These are phyloP conservation scores for Sepiola atlantica DNA, from an alignment of 2,888 invertebrate genomes.

Conservation along the genomic window DNA sequence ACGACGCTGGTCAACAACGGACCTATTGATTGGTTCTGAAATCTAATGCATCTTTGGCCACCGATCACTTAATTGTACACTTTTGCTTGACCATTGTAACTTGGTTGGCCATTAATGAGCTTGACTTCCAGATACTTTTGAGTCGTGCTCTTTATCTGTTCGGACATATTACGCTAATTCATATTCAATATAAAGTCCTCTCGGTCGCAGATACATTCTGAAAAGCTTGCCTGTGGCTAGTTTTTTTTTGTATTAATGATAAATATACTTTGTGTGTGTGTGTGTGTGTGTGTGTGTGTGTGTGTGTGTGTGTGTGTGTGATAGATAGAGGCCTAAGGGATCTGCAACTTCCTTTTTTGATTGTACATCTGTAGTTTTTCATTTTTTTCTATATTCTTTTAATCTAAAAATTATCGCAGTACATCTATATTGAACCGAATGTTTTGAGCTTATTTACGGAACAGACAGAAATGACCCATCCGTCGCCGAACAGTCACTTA, in stretches of 20 bases:
- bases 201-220: not conserved
- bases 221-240: not conserved
- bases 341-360: no score
- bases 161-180: not conserved
- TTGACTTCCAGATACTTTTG: not conserved
- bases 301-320: not conserved
- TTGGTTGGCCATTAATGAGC: not conserved
- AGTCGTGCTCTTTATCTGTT: not conserved
- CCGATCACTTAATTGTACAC: conserved; percentile 32
- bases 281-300: fast-evolving
- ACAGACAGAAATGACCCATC: no score
- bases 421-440: no score
- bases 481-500: no score
- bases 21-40: not conserved
- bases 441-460: no score
- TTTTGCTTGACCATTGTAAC: not conserved
- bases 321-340: no score
- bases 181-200: not conserved
- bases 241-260: not conserved
- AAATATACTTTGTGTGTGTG: not conserved
- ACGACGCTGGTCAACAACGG: not conserved
- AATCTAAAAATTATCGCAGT: no score
- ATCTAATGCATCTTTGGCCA: conserved; percentile 9
- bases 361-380: no score
- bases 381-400: no score